Evolutionary conservation across 2,113 vertebrate genomes (phyloP).

Genomic region (Cranoglanis bouderius): DNA sequence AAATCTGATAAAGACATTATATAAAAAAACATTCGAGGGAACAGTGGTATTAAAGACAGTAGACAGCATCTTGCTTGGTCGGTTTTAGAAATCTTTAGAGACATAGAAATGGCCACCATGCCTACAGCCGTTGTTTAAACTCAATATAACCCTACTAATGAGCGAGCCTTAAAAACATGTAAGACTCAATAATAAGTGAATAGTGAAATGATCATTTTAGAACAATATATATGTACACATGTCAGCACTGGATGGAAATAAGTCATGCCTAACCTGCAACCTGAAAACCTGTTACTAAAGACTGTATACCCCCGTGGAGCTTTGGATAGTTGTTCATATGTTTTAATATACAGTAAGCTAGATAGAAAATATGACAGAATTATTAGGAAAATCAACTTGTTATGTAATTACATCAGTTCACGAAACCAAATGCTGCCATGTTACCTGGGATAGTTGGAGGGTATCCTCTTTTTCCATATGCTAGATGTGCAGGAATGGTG

Average conservation of each 20-base stretch:
- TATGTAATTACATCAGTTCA: background rate
- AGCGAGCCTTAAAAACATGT: background rate
- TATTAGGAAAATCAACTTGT: background rate
- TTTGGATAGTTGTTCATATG: background rate
- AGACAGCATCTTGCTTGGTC: background rate
- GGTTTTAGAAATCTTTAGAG: background rate
- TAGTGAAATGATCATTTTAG: background rate
- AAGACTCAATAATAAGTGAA: too few relatives aligned
- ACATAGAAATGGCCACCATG: background rate
- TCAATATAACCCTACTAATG: background rate
- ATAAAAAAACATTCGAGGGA: background rate
- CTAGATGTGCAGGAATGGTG: slow-evolving; percentile 88
- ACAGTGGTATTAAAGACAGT: background rate
- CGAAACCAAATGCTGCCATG: background rate
- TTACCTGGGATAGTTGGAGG: slow-evolving; percentile 93
- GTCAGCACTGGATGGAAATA: background rate
- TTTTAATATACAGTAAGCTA: background rate
- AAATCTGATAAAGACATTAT: background rate
- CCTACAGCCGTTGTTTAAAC: too few relatives aligned
- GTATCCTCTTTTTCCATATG: slow-evolving; percentile 93
- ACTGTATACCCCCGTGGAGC: background rate
- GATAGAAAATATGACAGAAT: background rate
- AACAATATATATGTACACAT: background rate
- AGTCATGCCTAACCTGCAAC: background rate
- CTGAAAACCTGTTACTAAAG: background rate